Conservation (phyloP, 2,888 invertebrate genomes). For the Amiota minor region DNA sequence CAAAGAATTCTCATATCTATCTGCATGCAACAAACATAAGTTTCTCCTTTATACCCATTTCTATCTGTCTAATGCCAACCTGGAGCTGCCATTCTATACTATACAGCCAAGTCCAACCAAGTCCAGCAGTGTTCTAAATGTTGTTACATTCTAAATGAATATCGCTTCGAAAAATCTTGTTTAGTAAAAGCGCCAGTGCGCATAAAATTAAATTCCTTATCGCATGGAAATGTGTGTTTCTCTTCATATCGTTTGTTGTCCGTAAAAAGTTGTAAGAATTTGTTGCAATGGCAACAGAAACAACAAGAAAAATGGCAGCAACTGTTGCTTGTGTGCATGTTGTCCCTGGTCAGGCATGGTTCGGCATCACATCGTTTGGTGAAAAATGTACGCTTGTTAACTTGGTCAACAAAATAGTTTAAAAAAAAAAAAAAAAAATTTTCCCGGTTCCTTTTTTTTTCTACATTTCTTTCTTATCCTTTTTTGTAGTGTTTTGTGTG, state of each 20-base stretch:
- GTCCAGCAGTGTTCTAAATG: no score
- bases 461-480: no score
- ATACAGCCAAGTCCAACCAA: no score
- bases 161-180: slow-evolving; percentile 14
- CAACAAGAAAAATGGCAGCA: slow-evolving; percentile 29
- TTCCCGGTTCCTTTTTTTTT: neutral
- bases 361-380: neutral
- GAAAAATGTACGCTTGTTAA: slow-evolving; percentile 21
- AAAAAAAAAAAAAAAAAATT: neutral
- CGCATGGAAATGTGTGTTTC: slow-evolving; percentile 23
- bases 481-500: no score
- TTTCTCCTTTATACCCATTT: slow-evolving; percentile 12
- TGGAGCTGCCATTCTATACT: no score
- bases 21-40: slow-evolving; percentile 23
- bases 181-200: slow-evolving; percentile 46
- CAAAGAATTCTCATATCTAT: neutral
- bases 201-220: slow-evolving; percentile 54
- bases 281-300: slow-evolving; percentile 27
- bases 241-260: neutral
- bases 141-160: slow-evolving; percentile 30
- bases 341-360: slow-evolving; percentile 4
- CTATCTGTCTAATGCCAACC: slow-evolving; percentile 20
- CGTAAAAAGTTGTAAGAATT: neutral
- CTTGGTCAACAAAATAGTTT: slow-evolving; percentile 25
- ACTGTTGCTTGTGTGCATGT: slow-evolving; percentile 39